Evolutionary conservation across 2,888 invertebrate genomes (phyloP), one percentile per base, ranked within the genome.

Genomic region (Gymnosoma rotundatum): DNA sequence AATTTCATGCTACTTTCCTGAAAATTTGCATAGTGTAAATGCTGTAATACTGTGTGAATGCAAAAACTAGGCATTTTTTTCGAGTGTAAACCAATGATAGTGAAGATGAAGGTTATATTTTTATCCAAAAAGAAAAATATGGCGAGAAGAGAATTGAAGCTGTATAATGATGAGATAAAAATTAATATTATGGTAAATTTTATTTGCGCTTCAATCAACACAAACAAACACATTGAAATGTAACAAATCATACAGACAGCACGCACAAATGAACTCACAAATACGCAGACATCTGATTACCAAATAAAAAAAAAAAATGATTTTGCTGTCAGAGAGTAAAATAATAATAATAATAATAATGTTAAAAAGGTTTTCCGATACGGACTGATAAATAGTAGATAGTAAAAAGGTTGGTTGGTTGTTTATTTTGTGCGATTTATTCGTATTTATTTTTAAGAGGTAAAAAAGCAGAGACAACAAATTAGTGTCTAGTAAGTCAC

Each of bases 151-250:
- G 45, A 2, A 48, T 60, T 45, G 32, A 72, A 67, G 16, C 54
- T 50, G 48, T 66, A 54, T 67, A 36, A 67, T 56, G 38, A 73
- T 60, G 56, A 58, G n/a, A 76, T 81, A 83, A 56, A 78, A 75
- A 85, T 78, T 80, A 85, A 83, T 80, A 76, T 81, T 75, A 83
- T 63, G 52, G 81, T 78, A 58, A 79, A 83, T 86, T 82, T 79
- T 80, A 83, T 83, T 85, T 85, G 54, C 78, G 84, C 86, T 81
- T 86, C 86, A 84, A 87, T 87, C 86, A 86, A 83, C 81, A 74
- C 60, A 81, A 75, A 74, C 60, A 81, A 75, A 60, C 67, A 45
- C 48, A 64, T 61, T 20, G 21, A 56, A 67, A 38, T 20, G 78
- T 32, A n/a, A 60, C 16, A 73, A 63, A 60, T 80, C 42, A 69